Evolutionary conservation across 1,140 invertebrate species (phyloP).

Genomic region (Sarcophaga bullata): DNA sequence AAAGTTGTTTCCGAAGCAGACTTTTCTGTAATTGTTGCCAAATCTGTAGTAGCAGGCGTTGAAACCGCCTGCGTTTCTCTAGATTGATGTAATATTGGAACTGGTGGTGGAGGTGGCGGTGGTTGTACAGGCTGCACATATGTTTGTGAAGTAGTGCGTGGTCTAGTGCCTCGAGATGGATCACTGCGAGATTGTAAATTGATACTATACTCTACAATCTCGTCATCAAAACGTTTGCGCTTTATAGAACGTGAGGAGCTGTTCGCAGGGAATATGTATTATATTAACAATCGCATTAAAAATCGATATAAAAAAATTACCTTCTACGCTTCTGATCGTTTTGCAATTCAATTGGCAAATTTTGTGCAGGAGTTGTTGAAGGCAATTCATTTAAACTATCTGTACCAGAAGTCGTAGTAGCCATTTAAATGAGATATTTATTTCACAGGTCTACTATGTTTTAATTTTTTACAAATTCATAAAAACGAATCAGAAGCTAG

Average conservation of each 20-base stretch:
- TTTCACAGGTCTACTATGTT: not conserved
- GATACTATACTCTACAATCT: conserved; percentile 89
- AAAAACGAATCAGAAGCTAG: not conserved
- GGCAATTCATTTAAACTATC: conserved; percentile 1
- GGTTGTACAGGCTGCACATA: conserved; percentile 66
- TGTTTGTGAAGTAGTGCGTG: conserved; percentile 70
- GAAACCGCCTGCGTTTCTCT: conserved; percentile 49
- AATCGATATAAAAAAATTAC: conserved; percentile 45
- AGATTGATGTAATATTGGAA: conserved; percentile 52
- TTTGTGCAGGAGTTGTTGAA: conserved; percentile 47
- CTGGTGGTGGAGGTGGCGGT: conserved; percentile 64
- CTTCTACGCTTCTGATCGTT: conserved; percentile 59
- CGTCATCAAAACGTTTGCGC: conserved; percentile 95
- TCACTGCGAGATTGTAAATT: conserved; percentile 73
- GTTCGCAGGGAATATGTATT: not conserved
- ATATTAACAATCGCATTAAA: not conserved
- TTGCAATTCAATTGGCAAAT: conserved; percentile 60
- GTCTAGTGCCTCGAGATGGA: conserved; percentile 66
- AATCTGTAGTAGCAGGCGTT: conserved; percentile 57
- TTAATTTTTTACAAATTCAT: not conserved
- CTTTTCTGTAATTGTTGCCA: not conserved
- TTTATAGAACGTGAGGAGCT: conserved; percentile 95
- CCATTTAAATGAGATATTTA: not conserved
- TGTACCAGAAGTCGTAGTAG: conserved; percentile 10
- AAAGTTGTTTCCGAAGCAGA: conserved; percentile 48